Conservation (phyloP, 2,113 vertebrate genomes). For the Hyla sarda region DNA sequence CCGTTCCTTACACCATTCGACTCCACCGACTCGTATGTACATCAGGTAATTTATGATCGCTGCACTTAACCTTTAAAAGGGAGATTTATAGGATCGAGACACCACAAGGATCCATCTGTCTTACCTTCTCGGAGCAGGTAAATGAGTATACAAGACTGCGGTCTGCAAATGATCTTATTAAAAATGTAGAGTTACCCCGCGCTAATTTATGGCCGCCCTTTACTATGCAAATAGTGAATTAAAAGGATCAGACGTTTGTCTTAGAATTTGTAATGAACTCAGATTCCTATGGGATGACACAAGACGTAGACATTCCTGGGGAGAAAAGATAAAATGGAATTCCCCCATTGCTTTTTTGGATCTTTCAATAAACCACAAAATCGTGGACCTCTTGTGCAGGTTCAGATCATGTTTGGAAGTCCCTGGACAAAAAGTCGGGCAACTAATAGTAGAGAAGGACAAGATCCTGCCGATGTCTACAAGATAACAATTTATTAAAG, state of each 20-base stretch:
- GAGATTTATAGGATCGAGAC: conserved; percentile 29
- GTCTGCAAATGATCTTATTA: conserved; percentile 52
- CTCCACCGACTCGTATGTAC: neutral
- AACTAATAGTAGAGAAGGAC: too few relatives aligned
- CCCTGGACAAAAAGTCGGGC: too few relatives aligned
- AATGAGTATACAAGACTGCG: conserved; percentile 43
- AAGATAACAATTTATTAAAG: too few relatives aligned
- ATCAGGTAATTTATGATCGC: conserved; percentile 31
- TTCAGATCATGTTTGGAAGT: neutral
- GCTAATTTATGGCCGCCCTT: conserved; percentile 47
- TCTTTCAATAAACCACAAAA: neutral
- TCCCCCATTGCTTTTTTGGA: too few relatives aligned
- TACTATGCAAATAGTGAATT: conserved; percentile 52
- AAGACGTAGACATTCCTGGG: neutral
- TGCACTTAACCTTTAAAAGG: conserved; percentile 53
- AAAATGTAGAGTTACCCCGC: conserved; percentile 39
- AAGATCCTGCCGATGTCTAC: too few relatives aligned
- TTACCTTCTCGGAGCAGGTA: conserved; percentile 20
- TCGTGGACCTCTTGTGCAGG: neutral
- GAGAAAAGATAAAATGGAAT: neutral
- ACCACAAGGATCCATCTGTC: conserved; percentile 51
- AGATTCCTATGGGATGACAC: neutral
- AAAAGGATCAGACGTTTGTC: conserved; percentile 36
- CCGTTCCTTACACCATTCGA: neutral
- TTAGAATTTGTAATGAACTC: conserved; percentile 27